Conservation (phyloP, 2,113 vertebrate species). For the Mungos mungo region DNA sequence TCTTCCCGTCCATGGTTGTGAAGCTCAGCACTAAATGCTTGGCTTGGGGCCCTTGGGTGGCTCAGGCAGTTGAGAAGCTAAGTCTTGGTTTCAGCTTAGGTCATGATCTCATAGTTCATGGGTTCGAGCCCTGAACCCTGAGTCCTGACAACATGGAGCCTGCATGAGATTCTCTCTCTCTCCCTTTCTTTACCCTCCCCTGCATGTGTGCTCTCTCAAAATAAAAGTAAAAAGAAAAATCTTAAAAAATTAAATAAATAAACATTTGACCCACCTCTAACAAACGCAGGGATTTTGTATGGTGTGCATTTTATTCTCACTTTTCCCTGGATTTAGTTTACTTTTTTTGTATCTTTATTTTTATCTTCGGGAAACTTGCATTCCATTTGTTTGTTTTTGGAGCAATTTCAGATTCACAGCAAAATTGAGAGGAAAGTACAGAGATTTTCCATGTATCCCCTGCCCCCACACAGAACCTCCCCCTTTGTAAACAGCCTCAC, state of each 20-base stretch:
- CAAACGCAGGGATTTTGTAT: neutral
- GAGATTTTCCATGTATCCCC: neutral
- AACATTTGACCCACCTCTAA: neutral
- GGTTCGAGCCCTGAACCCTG: too few relatives aligned
- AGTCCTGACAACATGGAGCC: too few relatives aligned
- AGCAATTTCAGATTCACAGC: neutral
- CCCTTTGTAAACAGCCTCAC: neutral
- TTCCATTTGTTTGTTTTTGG: neutral
- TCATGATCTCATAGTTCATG: too few relatives aligned
- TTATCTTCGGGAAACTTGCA: neutral
- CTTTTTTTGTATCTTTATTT: neutral
- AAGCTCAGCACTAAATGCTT: neutral
- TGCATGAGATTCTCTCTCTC: too few relatives aligned
- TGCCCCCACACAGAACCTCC: neutral
- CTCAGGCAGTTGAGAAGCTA: too few relatives aligned
- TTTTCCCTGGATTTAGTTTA: neutral
- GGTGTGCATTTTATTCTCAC: neutral
- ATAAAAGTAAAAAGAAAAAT: too few relatives aligned
- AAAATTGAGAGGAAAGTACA: neutral
- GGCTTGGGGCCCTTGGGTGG: too few relatives aligned
- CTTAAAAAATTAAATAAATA: too few relatives aligned
- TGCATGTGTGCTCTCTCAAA: too few relatives aligned
- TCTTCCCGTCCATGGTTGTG: neutral
- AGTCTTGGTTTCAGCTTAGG: too few relatives aligned
- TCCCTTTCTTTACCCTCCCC: too few relatives aligned